Conservation (phyloP, 2,888 invertebrate genomes). For the Alcis repandata region DNA sequence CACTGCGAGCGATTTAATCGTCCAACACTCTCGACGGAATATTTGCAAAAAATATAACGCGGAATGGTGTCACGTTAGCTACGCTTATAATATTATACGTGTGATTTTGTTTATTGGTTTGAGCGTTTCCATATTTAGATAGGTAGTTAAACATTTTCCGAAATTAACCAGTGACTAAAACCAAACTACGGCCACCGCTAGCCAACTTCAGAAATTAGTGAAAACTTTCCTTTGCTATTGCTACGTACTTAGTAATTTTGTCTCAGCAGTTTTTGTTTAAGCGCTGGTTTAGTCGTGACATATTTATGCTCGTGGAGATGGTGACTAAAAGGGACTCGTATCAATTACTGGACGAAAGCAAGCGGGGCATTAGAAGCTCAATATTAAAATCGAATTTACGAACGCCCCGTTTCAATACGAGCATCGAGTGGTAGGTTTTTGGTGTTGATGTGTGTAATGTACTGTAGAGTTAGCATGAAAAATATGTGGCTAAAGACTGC, state of each 20-base stretch:
- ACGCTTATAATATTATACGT: too few species aligned
- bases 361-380: slow-evolving; percentile 80
- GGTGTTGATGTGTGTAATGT: slow-evolving; percentile 44
- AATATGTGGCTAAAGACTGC: slow-evolving; percentile 13
- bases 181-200: too few species aligned
- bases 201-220: too few species aligned
- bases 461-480: slow-evolving; percentile 61
- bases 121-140: too few species aligned
- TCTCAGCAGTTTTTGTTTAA: too few species aligned
- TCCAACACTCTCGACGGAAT: not conserved
- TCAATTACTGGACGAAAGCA: slow-evolving; percentile 81
- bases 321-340: slow-evolving; percentile 65
- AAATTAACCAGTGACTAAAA: too few species aligned
- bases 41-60: too few species aligned
- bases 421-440: slow-evolving; percentile 35
- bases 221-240: too few species aligned
- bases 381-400: slow-evolving; percentile 86
- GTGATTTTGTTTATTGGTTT: too few species aligned
- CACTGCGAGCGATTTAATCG: slow-evolving; percentile 5
- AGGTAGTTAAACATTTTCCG: too few species aligned
- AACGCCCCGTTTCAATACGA: slow-evolving; percentile 54
- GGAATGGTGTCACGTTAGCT: too few species aligned
- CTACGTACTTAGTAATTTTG: too few species aligned
- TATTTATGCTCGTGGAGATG: slow-evolving; percentile 5
- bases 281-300: not conserved